Evolutionary conservation across 2,797 vertebrate genomes (phyloP).

Genomic region (Danionella dracula): DNA sequence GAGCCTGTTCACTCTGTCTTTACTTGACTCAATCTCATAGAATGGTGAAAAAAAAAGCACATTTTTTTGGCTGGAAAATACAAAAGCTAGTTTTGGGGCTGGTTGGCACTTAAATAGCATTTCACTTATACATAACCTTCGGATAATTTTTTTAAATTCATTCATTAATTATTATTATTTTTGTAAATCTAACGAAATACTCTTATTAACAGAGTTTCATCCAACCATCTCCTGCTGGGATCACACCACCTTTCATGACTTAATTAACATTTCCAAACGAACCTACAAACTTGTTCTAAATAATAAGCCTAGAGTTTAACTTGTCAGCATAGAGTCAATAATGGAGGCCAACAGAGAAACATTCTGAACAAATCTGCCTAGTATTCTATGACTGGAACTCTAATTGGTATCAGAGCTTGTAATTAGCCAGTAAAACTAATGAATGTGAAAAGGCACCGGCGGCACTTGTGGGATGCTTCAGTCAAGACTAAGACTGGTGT

Average conservation of each 20-base stretch:
- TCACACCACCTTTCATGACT: background rate
- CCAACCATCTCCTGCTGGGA: background rate
- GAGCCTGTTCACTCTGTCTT: too few relatives aligned
- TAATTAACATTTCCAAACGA: background rate
- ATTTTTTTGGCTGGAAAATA: too few relatives aligned
- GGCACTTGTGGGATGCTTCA: background rate
- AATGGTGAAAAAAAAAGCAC: too few relatives aligned
- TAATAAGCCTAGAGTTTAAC: background rate
- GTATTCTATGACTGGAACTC: conserved; percentile 12
- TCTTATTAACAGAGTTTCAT: background rate
- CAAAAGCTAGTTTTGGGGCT: too few relatives aligned
- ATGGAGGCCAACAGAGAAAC: background rate
- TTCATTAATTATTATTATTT: too few relatives aligned
- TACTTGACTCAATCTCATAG: too few relatives aligned
- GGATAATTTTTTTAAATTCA: too few relatives aligned
- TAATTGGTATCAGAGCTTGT: conserved; percentile 23
- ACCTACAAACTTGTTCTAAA: background rate
- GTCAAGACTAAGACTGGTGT: background rate
- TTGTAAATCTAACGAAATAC: too few relatives aligned
- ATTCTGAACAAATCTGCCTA: background rate
- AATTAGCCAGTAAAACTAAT: conserved; percentile 32
- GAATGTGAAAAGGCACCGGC: conserved; percentile 6
- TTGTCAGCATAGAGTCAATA: background rate
- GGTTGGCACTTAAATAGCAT: too few relatives aligned
- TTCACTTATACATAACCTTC: too few relatives aligned